Evolutionary conservation across 2,113 vertebrate genomes (phyloP).

Genomic region (Lepus timidus): DNA sequence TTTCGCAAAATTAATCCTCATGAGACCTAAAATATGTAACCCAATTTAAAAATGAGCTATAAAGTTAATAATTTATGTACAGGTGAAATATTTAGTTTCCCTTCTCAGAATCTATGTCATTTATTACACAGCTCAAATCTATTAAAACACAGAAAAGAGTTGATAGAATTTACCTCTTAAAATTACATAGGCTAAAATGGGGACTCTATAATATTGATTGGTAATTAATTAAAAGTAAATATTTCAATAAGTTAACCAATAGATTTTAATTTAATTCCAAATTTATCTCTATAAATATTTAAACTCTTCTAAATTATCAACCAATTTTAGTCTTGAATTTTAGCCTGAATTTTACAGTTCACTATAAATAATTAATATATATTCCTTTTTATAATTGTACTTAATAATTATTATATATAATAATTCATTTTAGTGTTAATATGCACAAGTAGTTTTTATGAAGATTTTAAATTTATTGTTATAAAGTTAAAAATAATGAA

Average conservation of each 20-base stretch:
- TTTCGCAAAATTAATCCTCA: conserved; percentile 28
- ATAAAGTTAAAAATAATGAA: neutral
- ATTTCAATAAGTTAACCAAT: neutral
- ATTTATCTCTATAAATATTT: neutral
- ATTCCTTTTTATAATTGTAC: too few species aligned
- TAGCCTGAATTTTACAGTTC: neutral
- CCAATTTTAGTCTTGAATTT: neutral
- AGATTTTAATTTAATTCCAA: neutral
- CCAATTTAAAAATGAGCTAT: neutral
- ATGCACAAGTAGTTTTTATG: neutral
- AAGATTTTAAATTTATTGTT: neutral
- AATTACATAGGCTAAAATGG: neutral
- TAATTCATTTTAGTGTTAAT: conserved; percentile 20
- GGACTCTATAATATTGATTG: neutral
- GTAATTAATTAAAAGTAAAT: neutral
- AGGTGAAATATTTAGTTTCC: conserved; percentile 38
- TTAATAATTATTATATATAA: neutral
- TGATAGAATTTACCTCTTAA: neutral
- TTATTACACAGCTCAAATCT: neutral
- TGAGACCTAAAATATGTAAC: neutral
- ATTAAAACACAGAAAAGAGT: neutral
- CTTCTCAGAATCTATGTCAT: neutral
- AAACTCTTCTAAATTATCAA: neutral
- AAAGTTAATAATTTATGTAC: neutral
- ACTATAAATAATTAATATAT: neutral